Base-by-base conservation (phyloP, 2,888 invertebrate genomes). In the Diarsia dahlii region DNA sequence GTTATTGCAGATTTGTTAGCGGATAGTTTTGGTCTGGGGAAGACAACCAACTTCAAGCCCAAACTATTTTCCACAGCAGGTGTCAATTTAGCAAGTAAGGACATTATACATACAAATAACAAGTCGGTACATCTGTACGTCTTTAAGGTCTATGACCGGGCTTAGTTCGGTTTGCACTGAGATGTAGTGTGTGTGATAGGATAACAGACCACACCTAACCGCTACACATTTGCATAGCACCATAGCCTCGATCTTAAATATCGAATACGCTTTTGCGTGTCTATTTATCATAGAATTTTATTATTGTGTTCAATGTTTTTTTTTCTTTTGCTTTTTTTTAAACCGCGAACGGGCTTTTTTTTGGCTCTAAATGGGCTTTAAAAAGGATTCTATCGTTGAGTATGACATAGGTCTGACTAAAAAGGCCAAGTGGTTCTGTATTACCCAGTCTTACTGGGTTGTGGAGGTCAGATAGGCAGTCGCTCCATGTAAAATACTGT, bases 1-100 rank as follows among this genome's bases (percentile, higher is more conserved):
- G 88, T 94, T 88, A 89, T 95, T 95, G 87, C 95, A 95, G 95
- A 95, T 94, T 92, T 95, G 90, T 91, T 95, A 92, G 95, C 95
- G 88, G 95, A 94, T 92, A 95, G 95, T 94, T 95, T 95, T 91
- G 94, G 95, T 90, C 92, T 95, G 90, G 90, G 91, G 92, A 94
- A 94, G 93, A 92, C 91, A 91, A 90, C 91, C 90, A 92, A 92
- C 92, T 91, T 90, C 92, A 94, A 93, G 91, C 91, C 92, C 89
- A 94, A 94, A 92, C 89, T 92, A 88, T 89, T 91, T 87, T 85
- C 91, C 84, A 89, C 92, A 81, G 89, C 90, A 86, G 91, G 90
- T 88, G 84, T 90, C 90, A 87, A 91, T 89, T 90, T 91, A 89
- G 89, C 95, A 94, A 93, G 95, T 95, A 95, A 94, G 94, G 86